These are phyloP conservation scores for Ephestia elutella DNA, from an alignment of 1,140 invertebrate species.

Conservation along the genomic window DNA sequence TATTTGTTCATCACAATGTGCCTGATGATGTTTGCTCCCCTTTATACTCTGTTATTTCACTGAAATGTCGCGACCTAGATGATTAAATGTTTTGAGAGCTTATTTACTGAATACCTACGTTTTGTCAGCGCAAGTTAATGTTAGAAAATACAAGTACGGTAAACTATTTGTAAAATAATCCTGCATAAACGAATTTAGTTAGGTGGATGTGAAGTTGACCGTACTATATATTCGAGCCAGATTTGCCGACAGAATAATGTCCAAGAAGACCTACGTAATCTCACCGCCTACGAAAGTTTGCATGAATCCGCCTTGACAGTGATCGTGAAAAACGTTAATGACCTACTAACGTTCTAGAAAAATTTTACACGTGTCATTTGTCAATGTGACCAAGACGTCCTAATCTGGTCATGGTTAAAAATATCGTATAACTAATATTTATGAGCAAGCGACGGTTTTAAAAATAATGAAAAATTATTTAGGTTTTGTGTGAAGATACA, in stretches of 20 bases:
- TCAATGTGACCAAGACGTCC: constrained; percentile 4
- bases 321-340: constrained; percentile 55
- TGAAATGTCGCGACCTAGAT: constrained; percentile 3
- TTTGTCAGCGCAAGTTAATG: background rate
- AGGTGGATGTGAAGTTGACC: too few species aligned
- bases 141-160: too few species aligned
- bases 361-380: constrained; percentile 32
- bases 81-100: background rate
- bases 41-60: constrained; percentile 37
- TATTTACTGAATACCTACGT: too few species aligned
- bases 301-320: constrained; percentile 58
- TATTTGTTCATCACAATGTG: constrained; percentile 53
- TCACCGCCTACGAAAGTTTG: constrained; percentile 27
- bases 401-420: constrained; percentile 1
- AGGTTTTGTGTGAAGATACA: too few species aligned
- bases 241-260: background rate
- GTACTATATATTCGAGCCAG: too few species aligned
- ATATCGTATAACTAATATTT: constrained; percentile 5
- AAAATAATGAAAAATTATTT: too few species aligned
- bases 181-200: too few species aligned
- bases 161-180: too few species aligned
- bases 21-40: constrained; percentile 66
- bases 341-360: constrained; percentile 53
- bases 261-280: constrained; percentile 6
- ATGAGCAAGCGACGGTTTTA: background rate